Base-by-base conservation (phyloP, 2,888 invertebrate species). In the Agriopis leucophaearia region DNA sequence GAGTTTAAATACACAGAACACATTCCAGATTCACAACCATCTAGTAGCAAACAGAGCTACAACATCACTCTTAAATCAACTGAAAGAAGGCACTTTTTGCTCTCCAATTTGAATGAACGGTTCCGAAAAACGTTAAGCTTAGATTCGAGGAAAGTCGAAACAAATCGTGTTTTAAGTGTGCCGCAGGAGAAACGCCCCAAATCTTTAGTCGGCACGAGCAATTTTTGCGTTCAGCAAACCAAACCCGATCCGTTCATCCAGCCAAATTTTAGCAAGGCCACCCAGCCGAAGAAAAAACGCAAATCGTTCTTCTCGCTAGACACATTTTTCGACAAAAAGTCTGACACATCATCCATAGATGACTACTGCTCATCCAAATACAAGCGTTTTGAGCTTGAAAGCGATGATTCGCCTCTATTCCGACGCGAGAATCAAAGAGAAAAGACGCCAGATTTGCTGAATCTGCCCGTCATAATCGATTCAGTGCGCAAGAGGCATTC, bases 341-440 rank as follows among this genome's bases (percentile, higher is more conserved):
- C 94, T 56, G 94, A 94, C 68, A 89, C 92, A 1, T 94, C 94
- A 16, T 94, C 94, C 0, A 83, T 92, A 66, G 94, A 94, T 70
- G 94, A 94, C 74, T 94, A 91, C 67, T 92, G 92, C 70, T 94
- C 94, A 0, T 94, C 94, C 0, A 94, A 94, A 81, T 94, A 94
- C 74, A 94, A 94, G 72, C 87, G 94, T 16, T 94, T 94, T 69
- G 94, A 94, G 71, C 79, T 94, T 13, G 94, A 94, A 80, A 91
- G 92, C 64, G 94, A 94, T 72, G 94, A 94, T 70, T 94, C 94
- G 13, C 94, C 94, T 16, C 65, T 94, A 16, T 92, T 94, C 69
- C 87, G 86, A 73, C 81, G 91, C 27, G 92, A 92, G 2, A 79
- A 82, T 8, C 83, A 83, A 16, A 81, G 87, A 59, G 91, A 89